These are phyloP conservation scores for Drosophila emarginata DNA, from an alignment of 2,888 invertebrate species.

Conservation along the genomic window DNA sequence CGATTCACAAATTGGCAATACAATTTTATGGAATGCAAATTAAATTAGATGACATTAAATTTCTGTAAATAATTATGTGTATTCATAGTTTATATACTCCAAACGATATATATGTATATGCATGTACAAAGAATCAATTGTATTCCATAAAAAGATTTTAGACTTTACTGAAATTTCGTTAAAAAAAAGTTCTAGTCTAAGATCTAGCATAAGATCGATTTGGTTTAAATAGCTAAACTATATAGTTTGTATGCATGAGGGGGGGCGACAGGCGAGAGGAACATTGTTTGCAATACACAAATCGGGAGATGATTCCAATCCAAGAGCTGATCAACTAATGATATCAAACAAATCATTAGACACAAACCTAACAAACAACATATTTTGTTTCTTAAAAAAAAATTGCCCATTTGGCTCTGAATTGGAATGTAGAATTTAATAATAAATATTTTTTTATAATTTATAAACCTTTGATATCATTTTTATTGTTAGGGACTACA, in stretches of 20 bases:
- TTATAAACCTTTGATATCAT: conserved; percentile 46
- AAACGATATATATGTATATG: background rate
- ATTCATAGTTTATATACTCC: background rate
- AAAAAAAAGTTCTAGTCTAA: conserved; percentile 1
- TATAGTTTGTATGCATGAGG: background rate
- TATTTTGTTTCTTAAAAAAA: too few relatives aligned
- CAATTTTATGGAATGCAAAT: background rate
- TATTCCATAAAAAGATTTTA: background rate
- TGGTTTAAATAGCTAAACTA: background rate
- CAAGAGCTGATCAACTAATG: background rate
- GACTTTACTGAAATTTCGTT: background rate
- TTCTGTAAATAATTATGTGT: background rate
- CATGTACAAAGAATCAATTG: background rate
- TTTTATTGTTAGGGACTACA: conserved; percentile 20
- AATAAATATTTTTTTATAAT: conserved; percentile 50
- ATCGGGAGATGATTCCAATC: background rate
- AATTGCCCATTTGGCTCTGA: background rate
- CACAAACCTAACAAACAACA: background rate
- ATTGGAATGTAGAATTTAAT: background rate
- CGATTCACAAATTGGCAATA: background rate
- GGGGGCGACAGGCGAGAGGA: background rate
- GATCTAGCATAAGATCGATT: background rate
- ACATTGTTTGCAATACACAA: background rate
- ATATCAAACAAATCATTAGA: too few relatives aligned
- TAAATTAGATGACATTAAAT: background rate